Conservation (phyloP, 2,113 vertebrate genomes). For the Oryzias curvinotus region DNA sequence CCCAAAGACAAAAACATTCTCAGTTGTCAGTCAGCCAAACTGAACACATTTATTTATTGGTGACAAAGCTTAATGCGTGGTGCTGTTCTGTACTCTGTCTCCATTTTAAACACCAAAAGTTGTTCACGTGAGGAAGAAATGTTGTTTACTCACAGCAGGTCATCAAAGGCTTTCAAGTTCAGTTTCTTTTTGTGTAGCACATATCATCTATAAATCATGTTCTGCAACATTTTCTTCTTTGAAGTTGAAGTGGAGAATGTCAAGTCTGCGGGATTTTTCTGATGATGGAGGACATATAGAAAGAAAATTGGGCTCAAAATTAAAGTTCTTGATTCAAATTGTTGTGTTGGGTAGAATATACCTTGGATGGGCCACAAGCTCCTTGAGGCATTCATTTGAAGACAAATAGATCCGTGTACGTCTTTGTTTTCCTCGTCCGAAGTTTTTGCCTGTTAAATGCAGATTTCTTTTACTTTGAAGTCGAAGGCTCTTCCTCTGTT, state of each 20-base stretch:
- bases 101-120: slow-evolving; percentile 1
- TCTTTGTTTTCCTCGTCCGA: no score
- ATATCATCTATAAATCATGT: slow-evolving; percentile 16
- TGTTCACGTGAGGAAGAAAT: slow-evolving; percentile 9
- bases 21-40: slow-evolving; percentile 31
- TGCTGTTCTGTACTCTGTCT: slow-evolving; percentile 15
- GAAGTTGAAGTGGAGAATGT: neutral
- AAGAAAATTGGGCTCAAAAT: no score
- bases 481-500: no score
- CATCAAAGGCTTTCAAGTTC: slow-evolving; percentile 22
- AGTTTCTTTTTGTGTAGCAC: slow-evolving; percentile 20
- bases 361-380: no score
- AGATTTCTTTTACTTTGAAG: no score
- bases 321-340: no score
- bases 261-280: neutral
- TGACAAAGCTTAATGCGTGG: slow-evolving; percentile 39
- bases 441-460: no score
- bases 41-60: slow-evolving; percentile 58
- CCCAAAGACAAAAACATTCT: slow-evolving; percentile 17
- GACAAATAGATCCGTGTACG: no score
- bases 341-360: no score
- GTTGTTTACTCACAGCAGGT: slow-evolving; percentile 15
- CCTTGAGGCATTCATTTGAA: no score
- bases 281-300: no score
- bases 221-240: slow-evolving; percentile 5